Evolutionary conservation across 2,797 vertebrate species (phyloP).

Genomic region (Sphenodon punctatus): DNA sequence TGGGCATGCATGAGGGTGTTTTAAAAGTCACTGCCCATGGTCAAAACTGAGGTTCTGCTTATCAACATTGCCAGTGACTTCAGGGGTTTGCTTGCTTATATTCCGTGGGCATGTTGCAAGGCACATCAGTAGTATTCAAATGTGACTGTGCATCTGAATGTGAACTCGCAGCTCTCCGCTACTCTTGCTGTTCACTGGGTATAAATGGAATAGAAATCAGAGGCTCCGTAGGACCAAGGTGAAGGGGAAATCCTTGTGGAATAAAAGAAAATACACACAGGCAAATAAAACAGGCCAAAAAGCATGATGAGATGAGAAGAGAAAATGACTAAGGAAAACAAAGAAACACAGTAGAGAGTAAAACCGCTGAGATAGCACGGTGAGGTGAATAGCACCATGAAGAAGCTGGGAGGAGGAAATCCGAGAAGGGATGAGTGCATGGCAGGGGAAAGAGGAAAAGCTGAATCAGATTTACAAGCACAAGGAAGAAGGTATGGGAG

Average conservation of each 20-base stretch:
- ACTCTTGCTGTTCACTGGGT: neutral
- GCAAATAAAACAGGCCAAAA: neutral
- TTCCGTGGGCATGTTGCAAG: neutral
- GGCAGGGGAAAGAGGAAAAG: neutral
- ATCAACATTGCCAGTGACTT: neutral
- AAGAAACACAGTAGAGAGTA: too few relatives aligned
- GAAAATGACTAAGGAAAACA: neutral
- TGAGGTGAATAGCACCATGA: neutral
- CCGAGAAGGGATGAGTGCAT: too few relatives aligned
- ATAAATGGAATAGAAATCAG: neutral
- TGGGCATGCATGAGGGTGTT: too few relatives aligned
- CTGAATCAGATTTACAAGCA: neutral
- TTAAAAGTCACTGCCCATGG: rapidly evolving
- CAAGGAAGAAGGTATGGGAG: neutral
- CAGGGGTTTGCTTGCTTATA: neutral
- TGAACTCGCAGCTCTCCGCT: neutral
- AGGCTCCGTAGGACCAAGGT: neutral
- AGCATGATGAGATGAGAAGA: neutral
- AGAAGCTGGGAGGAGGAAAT: neutral
- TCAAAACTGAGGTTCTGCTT: neutral
- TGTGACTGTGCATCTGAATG: neutral
- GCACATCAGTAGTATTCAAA: rapidly evolving
- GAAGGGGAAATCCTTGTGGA: neutral
- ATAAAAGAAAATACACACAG: neutral
- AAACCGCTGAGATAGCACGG: too few relatives aligned